Conservation (phyloP, 2,797 vertebrate genomes). For the Pristis pectinata region DNA sequence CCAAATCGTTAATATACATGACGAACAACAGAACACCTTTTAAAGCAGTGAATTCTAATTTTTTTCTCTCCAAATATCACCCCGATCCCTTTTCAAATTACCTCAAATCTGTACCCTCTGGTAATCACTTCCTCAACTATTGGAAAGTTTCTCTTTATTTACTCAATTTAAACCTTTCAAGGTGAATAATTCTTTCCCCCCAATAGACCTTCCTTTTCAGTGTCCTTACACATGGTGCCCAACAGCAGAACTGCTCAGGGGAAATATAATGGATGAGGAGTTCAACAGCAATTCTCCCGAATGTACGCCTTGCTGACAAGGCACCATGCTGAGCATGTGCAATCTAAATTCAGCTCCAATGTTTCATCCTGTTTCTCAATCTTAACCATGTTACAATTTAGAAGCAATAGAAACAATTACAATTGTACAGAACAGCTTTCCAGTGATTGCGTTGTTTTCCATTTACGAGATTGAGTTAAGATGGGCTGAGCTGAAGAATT, state of each 20-base stretch:
- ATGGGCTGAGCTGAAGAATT: neutral
- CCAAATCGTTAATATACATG: too few relatives aligned
- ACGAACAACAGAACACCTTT: too few relatives aligned
- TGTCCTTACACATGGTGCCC: neutral
- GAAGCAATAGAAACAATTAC: neutral
- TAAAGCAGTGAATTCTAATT: too few relatives aligned
- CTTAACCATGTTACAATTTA: too few relatives aligned
- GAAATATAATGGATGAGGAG: neutral
- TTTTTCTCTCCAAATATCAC: neutral
- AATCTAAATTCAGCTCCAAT: neutral
- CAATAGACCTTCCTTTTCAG: neutral
- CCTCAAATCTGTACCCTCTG: neutral
- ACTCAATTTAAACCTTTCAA: neutral
- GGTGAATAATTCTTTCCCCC: neutral
- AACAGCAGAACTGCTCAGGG: neutral
- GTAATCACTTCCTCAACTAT: neutral
- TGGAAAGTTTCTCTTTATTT: neutral
- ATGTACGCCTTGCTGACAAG: neutral
- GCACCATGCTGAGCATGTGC: too few relatives aligned
- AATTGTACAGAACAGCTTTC: neutral
- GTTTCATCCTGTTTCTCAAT: neutral
- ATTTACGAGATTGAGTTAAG: neutral
- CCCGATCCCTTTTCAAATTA: neutral
- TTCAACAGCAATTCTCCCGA: neutral
- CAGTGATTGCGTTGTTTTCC: neutral